Conservation (phyloP, 2,797 vertebrate genomes). For the Danio tinwini region DNA sequence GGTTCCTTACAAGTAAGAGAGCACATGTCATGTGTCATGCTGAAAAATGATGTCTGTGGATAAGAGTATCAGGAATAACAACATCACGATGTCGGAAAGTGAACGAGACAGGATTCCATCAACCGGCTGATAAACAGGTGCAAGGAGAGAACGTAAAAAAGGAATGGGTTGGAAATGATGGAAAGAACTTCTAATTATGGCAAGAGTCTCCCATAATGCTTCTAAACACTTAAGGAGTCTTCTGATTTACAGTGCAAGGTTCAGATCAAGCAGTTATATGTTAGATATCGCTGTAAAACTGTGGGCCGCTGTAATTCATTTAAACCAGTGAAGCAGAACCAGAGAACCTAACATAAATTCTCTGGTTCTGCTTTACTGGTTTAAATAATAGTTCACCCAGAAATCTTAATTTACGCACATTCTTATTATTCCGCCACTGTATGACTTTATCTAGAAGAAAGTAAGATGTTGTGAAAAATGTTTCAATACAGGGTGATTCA, state of each 20-base stretch:
- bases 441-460: not conserved
- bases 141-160: constrained; percentile 59
- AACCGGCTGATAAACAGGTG: constrained; percentile 62
- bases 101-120: constrained; percentile 56
- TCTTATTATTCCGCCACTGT: not conserved
- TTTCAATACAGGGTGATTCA: no score
- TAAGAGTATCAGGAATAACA: constrained; percentile 67
- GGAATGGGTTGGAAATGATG: constrained; percentile 62
- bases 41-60: constrained; percentile 58
- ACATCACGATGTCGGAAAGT: constrained; percentile 57
- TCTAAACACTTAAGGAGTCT: constrained; percentile 32
- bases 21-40: constrained; percentile 63
- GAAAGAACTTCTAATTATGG: constrained; percentile 25
- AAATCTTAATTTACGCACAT: not conserved
- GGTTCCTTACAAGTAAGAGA: constrained; percentile 65
- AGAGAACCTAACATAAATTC: constrained; percentile 4
- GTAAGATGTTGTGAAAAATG: not conserved
- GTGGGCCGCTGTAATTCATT: constrained; percentile 5
- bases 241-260: constrained; percentile 28
- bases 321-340: constrained; percentile 6
- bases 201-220: constrained; percentile 9
- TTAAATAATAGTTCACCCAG: not conserved
- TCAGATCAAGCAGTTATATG: constrained; percentile 18
- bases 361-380: not conserved
- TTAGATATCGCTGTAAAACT: constrained; percentile 27